Conservation (phyloP, 1,140 invertebrate species). For the Pectinophora gossypiella region DNA sequence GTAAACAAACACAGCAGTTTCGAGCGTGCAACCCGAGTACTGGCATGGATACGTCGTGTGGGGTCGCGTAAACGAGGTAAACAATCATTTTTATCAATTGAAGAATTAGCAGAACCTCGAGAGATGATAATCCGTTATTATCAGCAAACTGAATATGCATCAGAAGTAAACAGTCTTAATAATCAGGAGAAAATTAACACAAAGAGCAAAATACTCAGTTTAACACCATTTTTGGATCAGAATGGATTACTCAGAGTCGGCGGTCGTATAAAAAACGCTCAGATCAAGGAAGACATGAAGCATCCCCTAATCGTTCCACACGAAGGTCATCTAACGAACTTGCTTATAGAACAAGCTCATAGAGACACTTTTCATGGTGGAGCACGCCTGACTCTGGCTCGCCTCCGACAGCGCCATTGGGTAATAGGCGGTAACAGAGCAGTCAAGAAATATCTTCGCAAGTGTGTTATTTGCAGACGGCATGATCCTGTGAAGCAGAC, state of each 20-base stretch:
- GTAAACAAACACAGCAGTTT: slow-evolving; percentile 2
- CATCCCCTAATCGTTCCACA: slow-evolving; percentile 38
- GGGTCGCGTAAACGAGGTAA: neutral
- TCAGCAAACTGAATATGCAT: neutral
- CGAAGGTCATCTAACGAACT: neutral
- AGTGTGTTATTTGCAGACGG: slow-evolving; percentile 17
- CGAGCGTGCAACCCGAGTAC: neutral
- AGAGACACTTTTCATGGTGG: slow-evolving; percentile 17
- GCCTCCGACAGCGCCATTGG: slow-evolving; percentile 25
- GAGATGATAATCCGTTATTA: neutral
- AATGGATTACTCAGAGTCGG: neutral
- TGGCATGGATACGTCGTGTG: neutral
- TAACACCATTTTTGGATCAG: slow-evolving; percentile 30
- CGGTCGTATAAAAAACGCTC: slow-evolving; percentile 26
- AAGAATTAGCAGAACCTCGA: neutral
- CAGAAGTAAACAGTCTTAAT: neutral
- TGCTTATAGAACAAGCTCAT: slow-evolving; percentile 16
- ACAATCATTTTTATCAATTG: neutral
- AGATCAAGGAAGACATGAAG: slow-evolving; percentile 32
- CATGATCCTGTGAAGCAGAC: slow-evolving; percentile 8
- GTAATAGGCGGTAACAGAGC: slow-evolving; percentile 15
- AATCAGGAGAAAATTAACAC: neutral
- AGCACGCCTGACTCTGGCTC: slow-evolving; percentile 14
- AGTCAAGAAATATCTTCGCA: slow-evolving; percentile 11
- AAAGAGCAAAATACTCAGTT: slow-evolving; percentile 18